Evolutionary conservation across 2,888 invertebrate genomes (phyloP), one percentile per base, ranked within the genome.

Genomic region (Cistogaster globosa): DNA sequence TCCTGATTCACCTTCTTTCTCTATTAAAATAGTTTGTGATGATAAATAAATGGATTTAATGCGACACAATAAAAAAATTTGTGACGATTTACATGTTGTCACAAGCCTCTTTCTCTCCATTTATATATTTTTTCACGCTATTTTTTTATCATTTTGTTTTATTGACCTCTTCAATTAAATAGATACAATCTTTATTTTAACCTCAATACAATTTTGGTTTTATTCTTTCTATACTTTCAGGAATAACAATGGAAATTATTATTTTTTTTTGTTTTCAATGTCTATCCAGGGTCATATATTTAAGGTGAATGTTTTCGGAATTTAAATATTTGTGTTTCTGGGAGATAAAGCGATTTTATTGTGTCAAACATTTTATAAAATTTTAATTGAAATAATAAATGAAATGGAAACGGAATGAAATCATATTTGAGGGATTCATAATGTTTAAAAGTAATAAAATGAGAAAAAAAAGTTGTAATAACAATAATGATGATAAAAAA

Each of bases 191-290:
- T 32, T 32, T 32, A 32, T 32, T 81, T 4, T 71, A 78, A 81
- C 74, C 81, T 78, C 69, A 71, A 75, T 74, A 82, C 42, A 65
- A 53, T 55, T 58, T 57, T 79, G 22, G 36, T 7, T 62, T 68
- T 38, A 38, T 62, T 42, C 26, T 45, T 62, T 42, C 26, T 45
- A 22, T 32, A 63, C 55, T 63, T 75, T 69, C 63, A 82, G 55
- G 75, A 76, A 76, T 76, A 69, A n/a, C 38, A 69, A 82, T 71
- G 22, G 76, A 71, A 83, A 83, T 71, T 71, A 53, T n/a, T n/a
- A n/a, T n/a, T n/a, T n/a, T n/a, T 63, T 69, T 58, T 77, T 83
- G 55, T 71, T 77, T 83, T 77, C 82, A 83, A 83, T 83, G 82
- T 77, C 76, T 69, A 18, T 51, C 42, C 81, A 76, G 81, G 81